Percentiles rank a stretch among this genome's conserved stretches.
Evolutionary conservation across 2,797 vertebrate genomes (phyloP).

Genomic region (Xiphorhynchus erythropygius): DNA sequence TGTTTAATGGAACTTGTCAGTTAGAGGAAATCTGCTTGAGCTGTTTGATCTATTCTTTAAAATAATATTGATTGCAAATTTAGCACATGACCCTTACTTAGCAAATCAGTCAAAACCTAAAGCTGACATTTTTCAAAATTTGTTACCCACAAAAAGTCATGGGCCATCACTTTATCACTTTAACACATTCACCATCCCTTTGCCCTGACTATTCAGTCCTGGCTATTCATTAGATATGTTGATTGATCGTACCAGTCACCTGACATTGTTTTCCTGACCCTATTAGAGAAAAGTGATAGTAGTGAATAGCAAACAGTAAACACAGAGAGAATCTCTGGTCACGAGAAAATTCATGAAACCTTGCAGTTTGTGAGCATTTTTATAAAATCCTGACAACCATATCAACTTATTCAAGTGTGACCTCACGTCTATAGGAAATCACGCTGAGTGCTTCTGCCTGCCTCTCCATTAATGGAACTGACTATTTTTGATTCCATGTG

Average conservation of each 20-base stretch:
- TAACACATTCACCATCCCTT: not conserved
- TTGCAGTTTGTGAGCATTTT: not conserved
- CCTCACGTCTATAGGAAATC: not conserved
- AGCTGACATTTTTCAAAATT: not conserved
- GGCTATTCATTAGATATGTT: slow-evolving; percentile 15
- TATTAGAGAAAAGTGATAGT: not conserved
- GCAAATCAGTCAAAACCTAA: not conserved
- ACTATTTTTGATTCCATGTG: not conserved
- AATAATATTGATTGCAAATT: slow-evolving; percentile 68
- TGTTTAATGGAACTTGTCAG: slow-evolving; percentile 68
- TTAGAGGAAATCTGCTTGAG: slow-evolving; percentile 63
- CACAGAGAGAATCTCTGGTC: not conserved
- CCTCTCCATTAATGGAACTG: not conserved
- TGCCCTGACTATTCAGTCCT: not conserved
- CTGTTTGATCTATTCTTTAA: slow-evolving; percentile 69
- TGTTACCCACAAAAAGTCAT: not conserved
- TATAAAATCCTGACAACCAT: not conserved
- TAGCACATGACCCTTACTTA: not conserved
- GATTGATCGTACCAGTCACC: not conserved
- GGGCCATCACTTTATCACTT: slow-evolving; percentile 5
- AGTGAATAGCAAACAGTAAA: slow-evolving; percentile 32
- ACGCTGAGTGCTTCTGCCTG: not conserved
- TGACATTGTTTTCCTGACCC: slow-evolving; percentile 36
- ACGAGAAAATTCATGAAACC: slow-evolving; percentile 12
- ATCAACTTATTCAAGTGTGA: not conserved